phyloP scores from a whole-genome alignment of 2,797 vertebrate species.

The Menidia menidia region DNA sequence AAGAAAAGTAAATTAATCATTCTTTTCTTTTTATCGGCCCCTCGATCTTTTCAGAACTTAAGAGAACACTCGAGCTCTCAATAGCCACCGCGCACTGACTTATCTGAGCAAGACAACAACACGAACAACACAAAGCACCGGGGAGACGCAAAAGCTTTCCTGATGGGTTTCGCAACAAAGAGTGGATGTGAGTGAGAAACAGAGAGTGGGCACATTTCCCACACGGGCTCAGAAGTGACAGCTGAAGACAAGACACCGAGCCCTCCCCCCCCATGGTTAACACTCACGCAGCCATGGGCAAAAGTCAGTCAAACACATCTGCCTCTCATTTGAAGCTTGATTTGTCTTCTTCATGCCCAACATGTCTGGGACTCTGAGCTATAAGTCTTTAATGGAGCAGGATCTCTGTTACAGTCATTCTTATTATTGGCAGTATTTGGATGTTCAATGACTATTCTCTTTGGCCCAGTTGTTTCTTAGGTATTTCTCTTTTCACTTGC shows the following conservation, averaged over 20 bases:
- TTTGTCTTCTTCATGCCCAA: slow-evolving; percentile 8
- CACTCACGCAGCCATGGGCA: slow-evolving; percentile 34
- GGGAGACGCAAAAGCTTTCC: slow-evolving; percentile 49
- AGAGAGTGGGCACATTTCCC: slow-evolving; percentile 50
- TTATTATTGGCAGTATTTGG: neutral
- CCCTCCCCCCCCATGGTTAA: slow-evolving; percentile 33
- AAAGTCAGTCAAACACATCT: slow-evolving; percentile 59
- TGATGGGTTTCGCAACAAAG: slow-evolving; percentile 23
- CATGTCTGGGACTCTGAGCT: neutral
- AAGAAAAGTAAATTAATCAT: slow-evolving; percentile 44
- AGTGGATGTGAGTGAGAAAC: slow-evolving; percentile 46
- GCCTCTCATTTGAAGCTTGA: slow-evolving; percentile 32
- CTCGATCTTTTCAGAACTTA: slow-evolving; percentile 47
- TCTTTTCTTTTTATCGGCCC: slow-evolving; percentile 34
- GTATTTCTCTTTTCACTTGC: slow-evolving; percentile 10
- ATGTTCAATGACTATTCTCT: neutral
- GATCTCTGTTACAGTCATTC: neutral
- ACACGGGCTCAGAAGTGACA: slow-evolving; percentile 63
- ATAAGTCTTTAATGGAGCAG: neutral
- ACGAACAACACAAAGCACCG: slow-evolving; percentile 21
- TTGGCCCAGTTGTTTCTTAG: neutral
- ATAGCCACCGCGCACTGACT: slow-evolving; percentile 31
- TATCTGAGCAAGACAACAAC: slow-evolving; percentile 26
- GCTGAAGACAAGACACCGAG: slow-evolving; percentile 61
- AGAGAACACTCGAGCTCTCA: slow-evolving; percentile 44